A percentile compares a stretch with the other conserved stretches of the same genome.
Conservation (phyloP, 1,140 invertebrate species). For the Linepithema humile region DNA sequence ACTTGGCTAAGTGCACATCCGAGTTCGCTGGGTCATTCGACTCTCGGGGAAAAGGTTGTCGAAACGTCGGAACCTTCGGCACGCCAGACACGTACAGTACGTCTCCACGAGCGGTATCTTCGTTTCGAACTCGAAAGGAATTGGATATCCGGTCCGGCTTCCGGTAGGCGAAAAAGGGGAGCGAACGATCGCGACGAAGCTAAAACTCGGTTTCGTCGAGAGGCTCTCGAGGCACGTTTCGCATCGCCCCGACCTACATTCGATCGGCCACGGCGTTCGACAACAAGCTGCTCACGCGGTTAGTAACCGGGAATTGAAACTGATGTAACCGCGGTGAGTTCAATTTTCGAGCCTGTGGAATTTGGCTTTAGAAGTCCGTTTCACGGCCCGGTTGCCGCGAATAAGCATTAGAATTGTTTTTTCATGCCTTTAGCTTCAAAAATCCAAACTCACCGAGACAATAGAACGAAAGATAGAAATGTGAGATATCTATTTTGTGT, state of each 20-base stretch:
- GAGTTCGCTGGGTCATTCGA: conserved; percentile 9
- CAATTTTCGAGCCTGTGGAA: conserved; percentile 18
- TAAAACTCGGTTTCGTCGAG: conserved; percentile 12
- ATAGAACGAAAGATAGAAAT: neutral
- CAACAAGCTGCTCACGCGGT: conserved; percentile 48
- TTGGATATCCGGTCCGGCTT: conserved; percentile 2
- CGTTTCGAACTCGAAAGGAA: conserved; percentile 32
- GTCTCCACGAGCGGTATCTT: neutral
- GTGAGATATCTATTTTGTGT: neutral
- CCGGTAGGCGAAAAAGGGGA: neutral
- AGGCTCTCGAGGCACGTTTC: neutral
- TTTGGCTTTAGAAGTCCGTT: neutral
- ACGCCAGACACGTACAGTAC: conserved; percentile 24
- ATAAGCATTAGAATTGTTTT: neutral
- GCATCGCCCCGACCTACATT: conserved; percentile 43
- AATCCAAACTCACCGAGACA: neutral
- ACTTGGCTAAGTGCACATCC: neutral
- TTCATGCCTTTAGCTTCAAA: neutral
- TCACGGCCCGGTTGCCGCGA: neutral
- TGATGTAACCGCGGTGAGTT: neutral
- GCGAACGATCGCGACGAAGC: neutral
- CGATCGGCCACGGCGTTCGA: conserved; percentile 28
- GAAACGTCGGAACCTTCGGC: neutral
- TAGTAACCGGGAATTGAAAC: conserved; percentile 16
- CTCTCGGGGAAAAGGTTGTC: neutral